phyloP scores from a whole-genome alignment of 2,888 invertebrate species.

The Glaucopsyche alexis region DNA sequence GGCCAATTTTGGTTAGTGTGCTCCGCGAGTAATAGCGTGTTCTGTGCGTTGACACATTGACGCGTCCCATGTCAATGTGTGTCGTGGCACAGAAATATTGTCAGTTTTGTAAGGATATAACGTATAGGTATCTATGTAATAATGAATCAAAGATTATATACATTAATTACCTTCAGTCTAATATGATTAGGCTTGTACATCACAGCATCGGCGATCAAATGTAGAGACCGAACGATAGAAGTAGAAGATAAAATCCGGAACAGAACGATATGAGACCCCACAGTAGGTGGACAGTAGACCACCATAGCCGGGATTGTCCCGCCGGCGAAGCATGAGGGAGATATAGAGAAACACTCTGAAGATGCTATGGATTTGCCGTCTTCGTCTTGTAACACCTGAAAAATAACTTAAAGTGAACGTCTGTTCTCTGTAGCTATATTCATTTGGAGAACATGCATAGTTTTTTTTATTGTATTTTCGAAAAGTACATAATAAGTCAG shows the following conservation, averaged over 20 bases:
- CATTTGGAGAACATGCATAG: no score
- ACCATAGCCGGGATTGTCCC: constrained; percentile 46
- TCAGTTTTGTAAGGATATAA: no score
- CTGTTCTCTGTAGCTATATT: no score
- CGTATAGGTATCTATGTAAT: no score
- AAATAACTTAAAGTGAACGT: not conserved
- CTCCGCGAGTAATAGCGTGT: no score
- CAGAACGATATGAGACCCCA: constrained; percentile 50
- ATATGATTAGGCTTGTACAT: constrained; percentile 51
- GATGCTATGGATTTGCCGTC: constrained; percentile 41
- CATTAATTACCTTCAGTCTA: constrained; percentile 48
- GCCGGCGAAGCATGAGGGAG: constrained; percentile 53
- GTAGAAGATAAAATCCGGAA: constrained; percentile 54
- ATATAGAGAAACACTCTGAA: constrained; percentile 48
- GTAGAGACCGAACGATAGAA: constrained; percentile 50
- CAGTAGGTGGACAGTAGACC: constrained; percentile 47
- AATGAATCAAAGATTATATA: no score
- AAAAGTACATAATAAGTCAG: no score
- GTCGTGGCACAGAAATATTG: no score
- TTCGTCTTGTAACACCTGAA: constrained; percentile 12
- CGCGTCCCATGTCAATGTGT: no score
- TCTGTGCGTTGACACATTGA: no score
- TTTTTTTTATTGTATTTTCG: no score
- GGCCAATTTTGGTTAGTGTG: no score
- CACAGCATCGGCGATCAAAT: constrained; percentile 58